A percentile compares a stretch with the other conserved stretches of the same genome.
Conservation (phyloP, 1,140 invertebrate genomes). For the Centruroides vittatus region DNA sequence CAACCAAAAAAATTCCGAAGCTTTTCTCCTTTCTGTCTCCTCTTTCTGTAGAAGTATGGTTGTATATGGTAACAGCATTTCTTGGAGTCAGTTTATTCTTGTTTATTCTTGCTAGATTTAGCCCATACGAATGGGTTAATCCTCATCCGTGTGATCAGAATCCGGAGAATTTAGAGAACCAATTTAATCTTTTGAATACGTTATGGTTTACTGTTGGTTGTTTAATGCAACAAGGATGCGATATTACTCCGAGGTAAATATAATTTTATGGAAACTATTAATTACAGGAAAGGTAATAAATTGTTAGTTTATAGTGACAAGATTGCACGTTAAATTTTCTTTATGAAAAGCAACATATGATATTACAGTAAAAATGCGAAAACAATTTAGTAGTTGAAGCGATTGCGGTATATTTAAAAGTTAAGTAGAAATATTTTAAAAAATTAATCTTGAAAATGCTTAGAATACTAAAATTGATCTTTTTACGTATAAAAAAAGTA, state of each 20-base stretch:
- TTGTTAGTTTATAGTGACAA: too few relatives aligned
- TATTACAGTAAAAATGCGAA: too few relatives aligned
- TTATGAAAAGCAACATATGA: too few relatives aligned
- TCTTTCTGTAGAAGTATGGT: slow-evolving; percentile 66
- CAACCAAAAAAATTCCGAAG: slow-evolving; percentile 51
- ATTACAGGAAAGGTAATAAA: too few relatives aligned
- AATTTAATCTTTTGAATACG: slow-evolving; percentile 30
- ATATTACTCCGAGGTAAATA: background rate
- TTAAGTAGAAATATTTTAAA: too few relatives aligned
- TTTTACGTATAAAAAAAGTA: too few relatives aligned
- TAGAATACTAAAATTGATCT: too few relatives aligned
- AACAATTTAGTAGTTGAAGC: too few relatives aligned
- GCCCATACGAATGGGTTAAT: slow-evolving; percentile 31
- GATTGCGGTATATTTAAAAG: too few relatives aligned
- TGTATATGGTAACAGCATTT: slow-evolving; percentile 55
- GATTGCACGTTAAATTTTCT: too few relatives aligned
- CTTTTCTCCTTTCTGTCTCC: slow-evolving; percentile 80
- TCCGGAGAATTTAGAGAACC: slow-evolving; percentile 22
- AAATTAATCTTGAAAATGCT: too few relatives aligned
- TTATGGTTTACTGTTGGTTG: slow-evolving; percentile 29
- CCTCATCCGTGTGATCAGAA: slow-evolving; percentile 28
- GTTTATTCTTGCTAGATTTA: slow-evolving; percentile 30
- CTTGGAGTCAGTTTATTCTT: slow-evolving; percentile 31
- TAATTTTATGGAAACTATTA: too few relatives aligned
- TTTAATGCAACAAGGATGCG: background rate